These are phyloP conservation scores for Siniperca chuatsi DNA, from an alignment of 2,113 vertebrate genomes.

Conservation along the genomic window DNA sequence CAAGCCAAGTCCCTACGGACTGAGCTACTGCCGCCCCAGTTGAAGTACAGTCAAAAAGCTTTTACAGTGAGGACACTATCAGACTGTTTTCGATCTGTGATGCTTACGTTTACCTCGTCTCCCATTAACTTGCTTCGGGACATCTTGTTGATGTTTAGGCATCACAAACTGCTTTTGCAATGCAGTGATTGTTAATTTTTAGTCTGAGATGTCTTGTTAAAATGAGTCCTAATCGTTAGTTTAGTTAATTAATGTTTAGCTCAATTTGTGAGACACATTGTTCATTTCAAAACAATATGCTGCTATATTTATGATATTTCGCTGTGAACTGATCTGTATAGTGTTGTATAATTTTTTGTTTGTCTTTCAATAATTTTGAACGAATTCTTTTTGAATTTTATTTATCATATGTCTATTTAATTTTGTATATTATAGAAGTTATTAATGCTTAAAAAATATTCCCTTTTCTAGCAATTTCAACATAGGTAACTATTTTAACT, in stretches of 20 bases:
- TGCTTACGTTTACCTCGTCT: conserved; percentile 6
- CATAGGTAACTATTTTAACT: background rate
- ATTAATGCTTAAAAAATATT: background rate
- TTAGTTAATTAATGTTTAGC: background rate
- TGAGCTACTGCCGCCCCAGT: too few relatives aligned
- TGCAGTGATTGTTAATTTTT: background rate
- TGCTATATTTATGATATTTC: background rate
- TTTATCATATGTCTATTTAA: background rate
- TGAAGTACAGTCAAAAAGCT: background rate
- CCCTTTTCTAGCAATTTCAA: background rate
- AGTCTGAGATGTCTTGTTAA: background rate
- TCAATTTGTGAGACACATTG: background rate
- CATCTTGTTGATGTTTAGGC: conserved; percentile 4
- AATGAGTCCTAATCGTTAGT: background rate
- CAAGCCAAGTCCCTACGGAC: too few relatives aligned
- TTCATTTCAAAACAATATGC: background rate
- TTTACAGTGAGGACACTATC: background rate
- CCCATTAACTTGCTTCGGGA: background rate
- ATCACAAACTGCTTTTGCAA: background rate
- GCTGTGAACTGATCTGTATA: background rate
- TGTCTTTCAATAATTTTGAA: background rate
- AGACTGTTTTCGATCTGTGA: conserved; percentile 18
- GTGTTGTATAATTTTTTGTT: background rate
- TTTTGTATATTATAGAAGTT: too few relatives aligned
- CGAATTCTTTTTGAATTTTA: background rate